phyloP scores from a whole-genome alignment of 1,140 invertebrate genomes.

The Heliconius himera region DNA sequence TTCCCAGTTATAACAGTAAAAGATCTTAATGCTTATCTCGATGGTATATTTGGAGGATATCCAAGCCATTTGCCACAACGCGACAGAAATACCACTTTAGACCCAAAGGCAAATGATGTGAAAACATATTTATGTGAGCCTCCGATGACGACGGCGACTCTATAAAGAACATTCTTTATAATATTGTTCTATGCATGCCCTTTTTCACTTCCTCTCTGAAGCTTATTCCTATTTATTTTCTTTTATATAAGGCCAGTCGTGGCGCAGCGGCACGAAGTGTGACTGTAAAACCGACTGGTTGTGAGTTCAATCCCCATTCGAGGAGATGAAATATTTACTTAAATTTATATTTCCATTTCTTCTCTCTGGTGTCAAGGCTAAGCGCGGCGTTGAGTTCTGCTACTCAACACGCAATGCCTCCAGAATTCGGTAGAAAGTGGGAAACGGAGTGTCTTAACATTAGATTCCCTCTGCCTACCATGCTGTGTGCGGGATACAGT shows the following conservation, averaged over 20 bases:
- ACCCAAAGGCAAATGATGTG: slow-evolving; percentile 65
- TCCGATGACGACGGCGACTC: slow-evolving; percentile 25
- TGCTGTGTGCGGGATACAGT: too few relatives aligned
- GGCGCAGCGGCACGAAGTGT: too few relatives aligned
- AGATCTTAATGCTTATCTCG: slow-evolving; percentile 65
- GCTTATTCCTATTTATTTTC: background rate
- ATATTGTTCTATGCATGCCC: slow-evolving; percentile 7
- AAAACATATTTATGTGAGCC: slow-evolving; percentile 61
- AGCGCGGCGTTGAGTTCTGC: too few relatives aligned
- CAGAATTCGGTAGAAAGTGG: too few relatives aligned
- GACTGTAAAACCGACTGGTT: too few relatives aligned
- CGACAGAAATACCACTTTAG: slow-evolving; percentile 63
- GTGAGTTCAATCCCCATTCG: too few relatives aligned
- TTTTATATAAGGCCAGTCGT: background rate
- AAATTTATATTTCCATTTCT: too few relatives aligned
- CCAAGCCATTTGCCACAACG: slow-evolving; percentile 69
- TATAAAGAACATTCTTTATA: slow-evolving; percentile 22
- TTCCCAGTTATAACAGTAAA: slow-evolving; percentile 64
- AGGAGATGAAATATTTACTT: too few relatives aligned
- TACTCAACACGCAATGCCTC: too few relatives aligned
- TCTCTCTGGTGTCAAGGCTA: too few relatives aligned
- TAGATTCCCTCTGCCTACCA: too few relatives aligned
- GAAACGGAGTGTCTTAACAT: too few relatives aligned
- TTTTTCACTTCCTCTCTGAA: background rate
- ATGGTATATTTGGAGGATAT: slow-evolving; percentile 72